phyloP scores from a whole-genome alignment of 2,888 invertebrate genomes.

The Rhaphigaster nebulosa region DNA sequence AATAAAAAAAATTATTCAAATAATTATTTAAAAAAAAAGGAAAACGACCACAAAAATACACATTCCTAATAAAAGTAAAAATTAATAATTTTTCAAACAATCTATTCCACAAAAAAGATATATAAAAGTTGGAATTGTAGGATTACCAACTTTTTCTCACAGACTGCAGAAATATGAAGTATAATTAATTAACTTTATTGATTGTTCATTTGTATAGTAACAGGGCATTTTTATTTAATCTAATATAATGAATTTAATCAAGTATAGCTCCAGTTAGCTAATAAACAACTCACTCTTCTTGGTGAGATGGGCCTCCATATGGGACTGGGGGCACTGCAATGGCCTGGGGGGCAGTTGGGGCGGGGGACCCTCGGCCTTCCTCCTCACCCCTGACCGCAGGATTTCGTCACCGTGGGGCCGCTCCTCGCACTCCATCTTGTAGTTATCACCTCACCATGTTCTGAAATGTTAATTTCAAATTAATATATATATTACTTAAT shows the following conservation, averaged over 20 bases:
- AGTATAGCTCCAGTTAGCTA: too few species aligned
- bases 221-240: too few species aligned
- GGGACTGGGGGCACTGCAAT: slow-evolving; percentile 69
- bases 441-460: slow-evolving; percentile 43
- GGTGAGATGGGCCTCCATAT: slow-evolving; percentile 63
- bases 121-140: too few species aligned
- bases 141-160: background rate
- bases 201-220: too few species aligned
- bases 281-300: slow-evolving; percentile 63
- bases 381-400: slow-evolving; percentile 22
- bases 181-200: too few species aligned
- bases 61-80: too few species aligned
- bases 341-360: slow-evolving; percentile 73
- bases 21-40: too few species aligned
- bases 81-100: too few species aligned
- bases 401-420: slow-evolving; percentile 51
- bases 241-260: too few species aligned
- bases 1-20: background rate
- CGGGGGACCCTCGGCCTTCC: slow-evolving; percentile 67
- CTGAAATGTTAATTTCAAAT: background rate
- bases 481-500: background rate
- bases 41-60: too few species aligned
- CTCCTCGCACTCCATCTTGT: slow-evolving; percentile 56
- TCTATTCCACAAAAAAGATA: too few species aligned
- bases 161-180: background rate